These are phyloP conservation scores for Caenorhabditis inopinata DNA, from an alignment of 1,140 invertebrate species.

Conservation along the genomic window DNA sequence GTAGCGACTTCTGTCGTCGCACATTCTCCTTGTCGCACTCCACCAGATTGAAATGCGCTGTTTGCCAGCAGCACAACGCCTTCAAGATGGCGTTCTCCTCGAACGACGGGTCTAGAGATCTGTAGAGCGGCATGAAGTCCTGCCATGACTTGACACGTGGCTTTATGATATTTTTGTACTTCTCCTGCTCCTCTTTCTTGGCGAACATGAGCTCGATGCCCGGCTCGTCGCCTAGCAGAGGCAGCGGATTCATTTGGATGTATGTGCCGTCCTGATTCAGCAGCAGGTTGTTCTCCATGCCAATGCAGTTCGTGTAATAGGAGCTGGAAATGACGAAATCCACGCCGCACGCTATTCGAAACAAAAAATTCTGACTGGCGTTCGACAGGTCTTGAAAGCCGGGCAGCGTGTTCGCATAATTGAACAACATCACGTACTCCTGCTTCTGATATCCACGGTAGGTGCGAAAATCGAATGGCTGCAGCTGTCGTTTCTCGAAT, in stretches of 20 bases:
- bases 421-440: constrained; percentile 19
- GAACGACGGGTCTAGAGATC: neutral
- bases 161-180: constrained; percentile 9
- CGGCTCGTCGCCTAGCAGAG: neutral
- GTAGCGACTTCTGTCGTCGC: neutral
- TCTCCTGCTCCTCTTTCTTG: neutral
- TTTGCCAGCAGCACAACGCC: neutral
- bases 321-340: neutral
- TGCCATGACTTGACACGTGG: neutral
- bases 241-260: constrained; percentile 8
- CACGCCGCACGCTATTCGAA: constrained; percentile 4
- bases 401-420: constrained; percentile 1
- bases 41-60: neutral
- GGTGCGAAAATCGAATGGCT: neutral
- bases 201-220: neutral
- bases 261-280: neutral
- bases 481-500: neutral
- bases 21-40: constrained; percentile 16
- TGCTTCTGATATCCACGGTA: constrained; percentile 14
- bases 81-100: neutral
- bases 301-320: neutral
- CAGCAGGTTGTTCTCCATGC: neutral
- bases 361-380: constrained; percentile 18
- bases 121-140: neutral
- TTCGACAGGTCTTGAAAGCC: constrained; percentile 5